Conservation (phyloP, 2,113 vertebrate species). For the Muscicapa adusta region DNA sequence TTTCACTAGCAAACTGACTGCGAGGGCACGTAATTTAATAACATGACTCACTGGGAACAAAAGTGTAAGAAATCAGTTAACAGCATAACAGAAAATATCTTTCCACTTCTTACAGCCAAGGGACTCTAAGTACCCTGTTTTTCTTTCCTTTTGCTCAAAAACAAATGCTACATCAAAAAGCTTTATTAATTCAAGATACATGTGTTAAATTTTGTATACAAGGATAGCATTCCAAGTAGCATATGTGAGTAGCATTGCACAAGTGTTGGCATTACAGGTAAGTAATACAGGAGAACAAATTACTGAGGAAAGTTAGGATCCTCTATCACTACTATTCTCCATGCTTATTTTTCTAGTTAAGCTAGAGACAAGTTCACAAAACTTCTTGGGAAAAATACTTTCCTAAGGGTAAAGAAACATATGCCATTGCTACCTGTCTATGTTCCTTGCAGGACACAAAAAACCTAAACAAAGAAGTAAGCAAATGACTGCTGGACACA, state of each 20-base stretch:
- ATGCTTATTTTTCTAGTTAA: background rate
- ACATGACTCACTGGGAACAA: conserved; percentile 11
- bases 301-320: background rate
- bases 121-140: background rate
- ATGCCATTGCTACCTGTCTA: background rate
- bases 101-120: background rate
- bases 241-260: background rate
- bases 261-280: background rate
- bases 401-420: background rate
- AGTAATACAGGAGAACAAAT: background rate
- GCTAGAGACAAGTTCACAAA: background rate
- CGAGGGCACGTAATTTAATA: background rate
- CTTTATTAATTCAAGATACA: background rate
- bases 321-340: background rate
- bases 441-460: background rate
- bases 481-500: background rate
- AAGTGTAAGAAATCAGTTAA: background rate
- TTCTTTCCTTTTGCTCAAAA: background rate
- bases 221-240: background rate
- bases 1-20: background rate
- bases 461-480: background rate
- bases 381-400: background rate
- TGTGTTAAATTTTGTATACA: background rate
- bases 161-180: background rate
- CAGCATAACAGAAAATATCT: background rate